Evolutionary conservation across 2,113 vertebrate genomes (phyloP).

Genomic region (Corynorhinus townsendii): DNA sequence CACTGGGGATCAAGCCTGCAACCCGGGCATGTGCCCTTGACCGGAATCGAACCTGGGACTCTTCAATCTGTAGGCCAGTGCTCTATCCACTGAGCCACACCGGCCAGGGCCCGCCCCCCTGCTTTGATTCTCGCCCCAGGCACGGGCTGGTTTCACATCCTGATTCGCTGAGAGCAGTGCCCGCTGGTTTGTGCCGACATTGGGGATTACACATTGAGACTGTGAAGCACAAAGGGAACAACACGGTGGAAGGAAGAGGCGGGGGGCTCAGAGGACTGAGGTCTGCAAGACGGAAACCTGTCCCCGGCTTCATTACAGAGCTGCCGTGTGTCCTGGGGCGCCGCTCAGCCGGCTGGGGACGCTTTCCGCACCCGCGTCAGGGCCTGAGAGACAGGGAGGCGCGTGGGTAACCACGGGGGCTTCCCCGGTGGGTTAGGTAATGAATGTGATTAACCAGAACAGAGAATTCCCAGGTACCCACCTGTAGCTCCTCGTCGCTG

Average conservation of each 20-base stretch:
- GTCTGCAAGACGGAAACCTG: not conserved
- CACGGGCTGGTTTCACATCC: conserved; percentile 28
- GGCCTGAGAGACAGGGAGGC: not conserved
- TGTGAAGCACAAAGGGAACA: not conserved
- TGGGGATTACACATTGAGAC: conserved; percentile 8
- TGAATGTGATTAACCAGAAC: conserved; percentile 39
- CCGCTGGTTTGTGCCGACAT: conserved; percentile 39
- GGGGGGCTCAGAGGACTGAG: not conserved
- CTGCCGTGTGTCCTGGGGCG: not conserved
- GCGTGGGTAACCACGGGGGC: not conserved
- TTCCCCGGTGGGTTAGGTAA: conserved; percentile 41
- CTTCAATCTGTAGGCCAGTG: no score
- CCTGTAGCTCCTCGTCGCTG: conserved; percentile 7
- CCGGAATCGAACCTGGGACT: no score
- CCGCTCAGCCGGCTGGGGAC: not conserved
- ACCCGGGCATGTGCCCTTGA: no score
- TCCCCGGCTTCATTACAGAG: not conserved
- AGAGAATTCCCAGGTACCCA: conserved; percentile 28
- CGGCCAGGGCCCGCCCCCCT: not conserved
- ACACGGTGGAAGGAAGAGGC: not conserved
- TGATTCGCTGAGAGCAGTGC: conserved; percentile 27
- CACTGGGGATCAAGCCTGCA: no score
- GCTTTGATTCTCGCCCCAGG: conserved; percentile 9
- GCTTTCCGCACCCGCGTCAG: not conserved
- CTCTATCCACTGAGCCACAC: no score